phyloP scores from a whole-genome alignment of 2,113 vertebrate species.

The Actenoides lindsayi region DNA sequence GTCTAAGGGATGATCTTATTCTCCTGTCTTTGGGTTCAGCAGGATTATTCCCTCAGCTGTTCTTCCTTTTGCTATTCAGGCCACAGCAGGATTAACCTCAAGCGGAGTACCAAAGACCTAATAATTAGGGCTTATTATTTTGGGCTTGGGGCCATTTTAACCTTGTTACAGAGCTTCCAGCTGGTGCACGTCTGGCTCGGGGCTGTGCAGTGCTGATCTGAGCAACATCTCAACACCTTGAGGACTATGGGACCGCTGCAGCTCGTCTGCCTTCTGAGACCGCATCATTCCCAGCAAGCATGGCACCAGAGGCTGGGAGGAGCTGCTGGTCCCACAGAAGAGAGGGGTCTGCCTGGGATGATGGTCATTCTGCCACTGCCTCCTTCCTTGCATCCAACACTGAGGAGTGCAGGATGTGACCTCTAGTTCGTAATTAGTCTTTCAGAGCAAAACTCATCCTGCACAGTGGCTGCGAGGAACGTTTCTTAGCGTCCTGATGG shows the following conservation, averaged over 20 bases:
- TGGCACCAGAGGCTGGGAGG: background rate
- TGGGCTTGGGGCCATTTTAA: background rate
- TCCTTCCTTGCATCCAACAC: background rate
- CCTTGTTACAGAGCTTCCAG: background rate
- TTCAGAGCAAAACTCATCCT: background rate
- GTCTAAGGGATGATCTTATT: background rate
- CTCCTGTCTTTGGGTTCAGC: background rate
- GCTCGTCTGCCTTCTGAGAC: rapidly evolving
- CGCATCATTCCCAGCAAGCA: background rate
- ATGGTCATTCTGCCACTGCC: background rate
- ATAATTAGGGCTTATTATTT: background rate
- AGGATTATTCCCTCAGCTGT: background rate
- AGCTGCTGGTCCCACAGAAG: background rate
- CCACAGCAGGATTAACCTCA: background rate
- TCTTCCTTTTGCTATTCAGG: background rate
- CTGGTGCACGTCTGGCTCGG: background rate
- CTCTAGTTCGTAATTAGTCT: background rate
- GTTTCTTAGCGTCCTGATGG: background rate
- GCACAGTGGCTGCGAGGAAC: background rate
- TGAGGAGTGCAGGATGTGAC: background rate
- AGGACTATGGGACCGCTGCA: rapidly evolving
- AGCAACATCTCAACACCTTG: background rate
- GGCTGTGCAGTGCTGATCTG: background rate
- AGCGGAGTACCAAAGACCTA: background rate
- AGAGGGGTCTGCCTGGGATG: background rate